Conservation (phyloP, 1,140 invertebrate species). For the Diuraphis noxia region DNA sequence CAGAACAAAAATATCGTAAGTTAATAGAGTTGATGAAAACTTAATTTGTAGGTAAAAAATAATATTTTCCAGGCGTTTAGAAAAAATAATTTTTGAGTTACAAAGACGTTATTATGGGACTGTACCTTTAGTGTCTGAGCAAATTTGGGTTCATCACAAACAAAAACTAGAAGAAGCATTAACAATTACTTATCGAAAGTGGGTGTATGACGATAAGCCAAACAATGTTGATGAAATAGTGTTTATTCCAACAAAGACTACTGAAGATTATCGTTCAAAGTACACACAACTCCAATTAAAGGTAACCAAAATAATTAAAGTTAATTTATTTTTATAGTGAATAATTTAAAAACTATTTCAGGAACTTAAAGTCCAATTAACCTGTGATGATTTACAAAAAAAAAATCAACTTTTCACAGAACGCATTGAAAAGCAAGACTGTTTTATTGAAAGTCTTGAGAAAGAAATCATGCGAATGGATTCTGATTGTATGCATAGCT, state of each 20-base stretch:
- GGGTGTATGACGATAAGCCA: conserved; percentile 1
- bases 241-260: conserved; percentile 11
- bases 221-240: conserved; percentile 8
- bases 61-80: conserved; percentile 42
- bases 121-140: conserved; percentile 50
- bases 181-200: conserved; percentile 28
- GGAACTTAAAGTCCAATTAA: conserved; percentile 46
- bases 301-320: background rate
- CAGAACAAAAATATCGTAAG: conserved; percentile 51
- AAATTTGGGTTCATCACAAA: conserved; percentile 52
- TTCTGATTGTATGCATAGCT: conserved; percentile 32
- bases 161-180: conserved; percentile 49
- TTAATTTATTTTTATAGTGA: background rate
- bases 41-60: background rate
- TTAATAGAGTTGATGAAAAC: background rate
- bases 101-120: conserved; percentile 53
- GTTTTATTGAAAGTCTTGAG: conserved; percentile 52
- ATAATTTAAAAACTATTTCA: conserved; percentile 15
- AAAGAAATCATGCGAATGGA: conserved; percentile 51
- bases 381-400: conserved; percentile 49
- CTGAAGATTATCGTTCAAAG: conserved; percentile 34
- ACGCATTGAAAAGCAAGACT: conserved; percentile 55
- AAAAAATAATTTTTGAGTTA: conserved; percentile 50
- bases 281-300: conserved; percentile 46
- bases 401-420: conserved; percentile 51